Conservation (phyloP, 2,113 vertebrate species). For the Ciconia maguari region DNA sequence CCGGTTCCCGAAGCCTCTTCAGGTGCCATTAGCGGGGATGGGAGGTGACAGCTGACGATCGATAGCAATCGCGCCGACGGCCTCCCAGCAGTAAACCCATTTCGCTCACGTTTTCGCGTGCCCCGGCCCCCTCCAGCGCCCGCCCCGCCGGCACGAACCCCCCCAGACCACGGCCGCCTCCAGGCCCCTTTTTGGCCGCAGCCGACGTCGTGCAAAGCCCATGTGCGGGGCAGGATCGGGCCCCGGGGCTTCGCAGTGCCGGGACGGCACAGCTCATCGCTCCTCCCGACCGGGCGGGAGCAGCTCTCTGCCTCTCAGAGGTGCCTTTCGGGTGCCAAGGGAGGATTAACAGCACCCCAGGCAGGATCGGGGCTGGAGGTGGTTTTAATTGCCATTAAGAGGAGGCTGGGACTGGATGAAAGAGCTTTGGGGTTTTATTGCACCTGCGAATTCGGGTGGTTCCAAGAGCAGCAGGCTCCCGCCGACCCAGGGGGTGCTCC, state of each 20-base stretch:
- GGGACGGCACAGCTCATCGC: not conserved
- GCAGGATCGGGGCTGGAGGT: not conserved
- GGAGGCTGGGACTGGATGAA: not conserved
- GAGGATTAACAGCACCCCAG: not conserved
- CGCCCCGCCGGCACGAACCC: not conserved
- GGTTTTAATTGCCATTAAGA: not conserved
- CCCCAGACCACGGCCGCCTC: no score
- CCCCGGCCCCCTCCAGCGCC: not conserved
- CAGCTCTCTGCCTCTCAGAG: not conserved
- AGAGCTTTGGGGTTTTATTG: not conserved
- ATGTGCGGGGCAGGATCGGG: not conserved
- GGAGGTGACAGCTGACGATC: slow-evolving; percentile 55
- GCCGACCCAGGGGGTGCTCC: not conserved
- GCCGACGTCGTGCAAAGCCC: not conserved
- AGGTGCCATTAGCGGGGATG: slow-evolving; percentile 61
- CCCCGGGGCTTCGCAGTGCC: not conserved
- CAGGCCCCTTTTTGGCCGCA: no score
- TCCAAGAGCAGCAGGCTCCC: not conserved
- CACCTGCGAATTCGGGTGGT: not conserved
- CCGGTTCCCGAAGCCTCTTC: slow-evolving; percentile 33
- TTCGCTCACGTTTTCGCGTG: slow-evolving; percentile 20
- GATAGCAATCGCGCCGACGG: slow-evolving; percentile 48
- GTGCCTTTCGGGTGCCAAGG: not conserved
- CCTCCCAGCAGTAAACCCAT: slow-evolving; percentile 63
- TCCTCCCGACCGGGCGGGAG: not conserved